Evolutionary conservation across 2,113 vertebrate species (phyloP).

Genomic region (Siniperca knerii): DNA sequence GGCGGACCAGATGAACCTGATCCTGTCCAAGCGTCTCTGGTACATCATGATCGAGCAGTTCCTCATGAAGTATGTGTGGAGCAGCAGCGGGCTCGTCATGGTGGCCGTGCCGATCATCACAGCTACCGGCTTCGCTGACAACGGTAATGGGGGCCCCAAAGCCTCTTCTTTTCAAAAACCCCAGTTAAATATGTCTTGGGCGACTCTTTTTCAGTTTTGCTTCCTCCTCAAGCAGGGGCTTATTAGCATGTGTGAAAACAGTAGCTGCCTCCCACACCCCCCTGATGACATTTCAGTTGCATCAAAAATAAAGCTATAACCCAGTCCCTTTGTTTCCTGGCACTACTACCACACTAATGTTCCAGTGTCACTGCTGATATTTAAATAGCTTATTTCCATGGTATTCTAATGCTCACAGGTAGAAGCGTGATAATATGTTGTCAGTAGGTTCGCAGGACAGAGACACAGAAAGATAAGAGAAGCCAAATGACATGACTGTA

Average conservation of each 20-base stretch:
- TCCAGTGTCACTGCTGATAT: conserved; percentile 3
- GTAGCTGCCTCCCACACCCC: conserved; percentile 33
- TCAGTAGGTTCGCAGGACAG: too few relatives aligned
- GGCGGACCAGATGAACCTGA: conserved; percentile 95
- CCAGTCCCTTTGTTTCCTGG: conserved; percentile 16
- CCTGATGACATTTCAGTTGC: conserved; percentile 12
- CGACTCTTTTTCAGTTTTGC: background rate
- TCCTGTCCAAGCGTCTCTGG: conserved; percentile 97
- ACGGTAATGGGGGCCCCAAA: conserved; percentile 80
- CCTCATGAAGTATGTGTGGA: conserved; percentile 99
- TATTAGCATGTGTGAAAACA: conserved; percentile 47
- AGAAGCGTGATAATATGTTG: background rate
- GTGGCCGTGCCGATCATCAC: conserved; percentile 99
- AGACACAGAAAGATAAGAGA: background rate
- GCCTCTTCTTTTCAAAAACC: background rate
- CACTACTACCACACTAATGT: background rate
- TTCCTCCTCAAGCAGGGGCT: conserved; percentile 27
- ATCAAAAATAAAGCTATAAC: conserved; percentile 21
- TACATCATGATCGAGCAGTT: conserved; percentile 99
- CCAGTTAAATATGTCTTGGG: too few relatives aligned
- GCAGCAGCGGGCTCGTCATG: conserved; percentile 95
- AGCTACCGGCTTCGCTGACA: conserved; percentile 95
- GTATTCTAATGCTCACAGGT: background rate
- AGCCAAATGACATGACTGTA: background rate
- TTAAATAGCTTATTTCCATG: conserved; percentile 20